Evolutionary conservation across 2,113 vertebrate genomes (phyloP).

Genomic region (Xiphias gladius): DNA sequence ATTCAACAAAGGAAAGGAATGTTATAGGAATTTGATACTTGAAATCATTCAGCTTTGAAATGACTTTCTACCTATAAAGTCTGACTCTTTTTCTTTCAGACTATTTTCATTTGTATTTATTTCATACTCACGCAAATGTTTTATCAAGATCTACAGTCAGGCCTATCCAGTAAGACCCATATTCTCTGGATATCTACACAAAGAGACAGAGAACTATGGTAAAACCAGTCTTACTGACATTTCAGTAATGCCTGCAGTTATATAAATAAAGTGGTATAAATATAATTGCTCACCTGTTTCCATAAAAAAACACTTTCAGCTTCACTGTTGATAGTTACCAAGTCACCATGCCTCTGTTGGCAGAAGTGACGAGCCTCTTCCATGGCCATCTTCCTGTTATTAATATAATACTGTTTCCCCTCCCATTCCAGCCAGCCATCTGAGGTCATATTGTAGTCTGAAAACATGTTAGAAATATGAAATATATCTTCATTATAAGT

Average conservation of each 20-base stretch:
- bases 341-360: slow-evolving; percentile 86
- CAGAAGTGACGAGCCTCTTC: slow-evolving; percentile 87
- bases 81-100: no score
- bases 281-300: slow-evolving; percentile 79
- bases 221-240: not conserved
- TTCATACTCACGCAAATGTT: slow-evolving; percentile 85
- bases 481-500: not conserved
- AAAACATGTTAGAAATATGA: slow-evolving; percentile 38
- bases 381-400: slow-evolving; percentile 73
- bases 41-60: no score
- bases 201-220: not conserved
- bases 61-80: no score
- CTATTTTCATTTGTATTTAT: not conserved
- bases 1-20: not conserved
- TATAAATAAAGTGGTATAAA: not conserved
- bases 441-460: slow-evolving; percentile 84
- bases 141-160: slow-evolving; percentile 89
- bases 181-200: slow-evolving; percentile 63
- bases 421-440: slow-evolving; percentile 88
- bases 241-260: not conserved
- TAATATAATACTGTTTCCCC: slow-evolving; percentile 88
- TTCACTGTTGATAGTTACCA: slow-evolving; percentile 85
- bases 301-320: slow-evolving; percentile 89
- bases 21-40: not conserved
- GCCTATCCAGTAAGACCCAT: slow-evolving; percentile 86